Conservation (phyloP, 2,113 vertebrate genomes). For the Embiotoca jacksoni region DNA sequence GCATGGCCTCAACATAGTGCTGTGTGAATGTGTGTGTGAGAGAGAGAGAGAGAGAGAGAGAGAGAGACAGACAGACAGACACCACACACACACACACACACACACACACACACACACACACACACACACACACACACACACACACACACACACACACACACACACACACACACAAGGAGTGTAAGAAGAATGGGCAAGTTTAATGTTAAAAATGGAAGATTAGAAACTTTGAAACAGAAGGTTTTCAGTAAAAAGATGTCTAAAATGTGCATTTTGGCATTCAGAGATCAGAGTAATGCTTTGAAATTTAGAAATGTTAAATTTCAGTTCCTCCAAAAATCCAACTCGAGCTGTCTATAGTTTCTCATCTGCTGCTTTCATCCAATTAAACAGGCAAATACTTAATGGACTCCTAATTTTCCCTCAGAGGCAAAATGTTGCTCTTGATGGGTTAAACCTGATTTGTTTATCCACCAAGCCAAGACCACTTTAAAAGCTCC, state of each 20-base stretch:
- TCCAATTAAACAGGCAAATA: conserved; percentile 54
- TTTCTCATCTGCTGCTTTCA: conserved; percentile 46
- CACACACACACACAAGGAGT: not conserved
- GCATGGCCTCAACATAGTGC: not conserved
- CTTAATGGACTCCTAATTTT: conserved; percentile 48
- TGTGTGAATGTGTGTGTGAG: not conserved
- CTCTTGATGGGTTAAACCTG: not conserved
- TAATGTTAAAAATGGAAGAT: not conserved
- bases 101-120: too few relatives aligned
- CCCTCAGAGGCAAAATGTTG: conserved; percentile 24
- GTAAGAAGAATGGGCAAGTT: not conserved
- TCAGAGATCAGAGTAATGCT: too few relatives aligned
- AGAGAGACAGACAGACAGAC: too few relatives aligned
- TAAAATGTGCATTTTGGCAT: too few relatives aligned
- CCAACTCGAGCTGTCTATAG: conserved; percentile 9
- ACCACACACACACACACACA: too few relatives aligned
- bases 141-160: too few relatives aligned
- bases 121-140: too few relatives aligned
- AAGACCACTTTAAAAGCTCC: not conserved
- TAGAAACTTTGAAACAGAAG: not conserved
- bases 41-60: not conserved
- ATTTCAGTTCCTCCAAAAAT: conserved; percentile 2
- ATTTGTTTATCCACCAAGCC: not conserved
- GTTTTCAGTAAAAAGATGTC: not conserved
- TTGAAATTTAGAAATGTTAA: not conserved